Conservation (phyloP, 1,140 invertebrate species). For the Hypothenemus hampei region DNA sequence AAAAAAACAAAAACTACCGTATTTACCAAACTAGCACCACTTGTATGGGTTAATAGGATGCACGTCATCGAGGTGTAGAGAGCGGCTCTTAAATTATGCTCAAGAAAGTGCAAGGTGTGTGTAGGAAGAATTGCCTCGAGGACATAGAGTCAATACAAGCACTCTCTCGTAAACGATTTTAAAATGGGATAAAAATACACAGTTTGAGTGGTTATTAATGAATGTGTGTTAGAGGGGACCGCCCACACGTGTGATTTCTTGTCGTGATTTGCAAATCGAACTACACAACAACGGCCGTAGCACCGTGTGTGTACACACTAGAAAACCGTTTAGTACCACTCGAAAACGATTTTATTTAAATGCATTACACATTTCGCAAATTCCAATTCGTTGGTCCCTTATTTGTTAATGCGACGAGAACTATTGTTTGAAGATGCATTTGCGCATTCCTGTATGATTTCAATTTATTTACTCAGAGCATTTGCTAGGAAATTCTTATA, state of each 20-base stretch:
- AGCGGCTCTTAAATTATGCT: slow-evolving; percentile 21
- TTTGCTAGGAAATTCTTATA: too few species aligned
- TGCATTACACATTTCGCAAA: slow-evolving; percentile 17
- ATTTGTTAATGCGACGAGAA: too few species aligned
- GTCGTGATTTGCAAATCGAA: slow-evolving; percentile 28
- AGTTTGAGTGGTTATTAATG: slow-evolving; percentile 28
- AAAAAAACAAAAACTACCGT: slow-evolving; percentile 29
- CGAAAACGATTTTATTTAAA: slow-evolving; percentile 24
- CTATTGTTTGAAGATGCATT: too few species aligned
- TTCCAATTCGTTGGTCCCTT: slow-evolving; percentile 11
- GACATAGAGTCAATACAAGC: slow-evolving; percentile 21
- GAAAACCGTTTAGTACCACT: slow-evolving; percentile 20
- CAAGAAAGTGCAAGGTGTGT: slow-evolving; percentile 25
- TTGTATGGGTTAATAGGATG: slow-evolving; percentile 24
- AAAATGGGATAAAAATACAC: slow-evolving; percentile 27
- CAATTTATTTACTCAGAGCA: too few species aligned
- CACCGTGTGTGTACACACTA: slow-evolving; percentile 25
- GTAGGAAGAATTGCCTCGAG: slow-evolving; percentile 9
- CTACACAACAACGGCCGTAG: slow-evolving; percentile 19
- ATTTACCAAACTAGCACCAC: too few species aligned
- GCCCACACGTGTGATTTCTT: too few species aligned
- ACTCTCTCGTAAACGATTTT: slow-evolving; percentile 26
- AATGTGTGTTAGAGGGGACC: slow-evolving; percentile 24
- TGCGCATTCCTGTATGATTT: too few species aligned
- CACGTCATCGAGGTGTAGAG: slow-evolving; percentile 9